Conservation (phyloP, 2,113 vertebrate species). For the Crypturellus undulatus region DNA sequence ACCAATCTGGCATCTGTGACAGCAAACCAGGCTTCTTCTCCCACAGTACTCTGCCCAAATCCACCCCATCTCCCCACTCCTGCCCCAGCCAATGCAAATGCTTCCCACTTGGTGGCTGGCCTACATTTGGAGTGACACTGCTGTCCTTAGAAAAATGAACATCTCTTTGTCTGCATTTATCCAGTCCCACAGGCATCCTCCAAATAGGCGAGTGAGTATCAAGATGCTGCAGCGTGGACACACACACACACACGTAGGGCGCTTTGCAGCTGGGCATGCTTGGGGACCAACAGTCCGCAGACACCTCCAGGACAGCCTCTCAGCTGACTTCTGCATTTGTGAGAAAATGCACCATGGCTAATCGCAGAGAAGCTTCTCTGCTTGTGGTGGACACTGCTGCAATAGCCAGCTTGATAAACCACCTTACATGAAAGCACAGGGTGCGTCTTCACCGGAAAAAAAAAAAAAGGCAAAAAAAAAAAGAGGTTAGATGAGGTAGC, state of each 20-base stretch:
- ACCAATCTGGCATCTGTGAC: neutral
- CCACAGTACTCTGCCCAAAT: neutral
- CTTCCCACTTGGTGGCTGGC: neutral
- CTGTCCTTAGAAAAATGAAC: neutral
- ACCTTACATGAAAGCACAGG: neutral
- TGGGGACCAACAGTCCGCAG: neutral
- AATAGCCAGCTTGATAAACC: neutral
- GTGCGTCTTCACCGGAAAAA: neutral
- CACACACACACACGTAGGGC: neutral
- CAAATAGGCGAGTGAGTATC: neutral
- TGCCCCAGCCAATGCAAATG: neutral
- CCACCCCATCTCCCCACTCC: neutral
- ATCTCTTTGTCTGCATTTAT: accelerated
- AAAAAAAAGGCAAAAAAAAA: neutral
- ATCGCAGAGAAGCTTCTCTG: neutral
- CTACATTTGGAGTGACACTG: neutral
- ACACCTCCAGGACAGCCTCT: neutral
- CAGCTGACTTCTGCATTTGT: neutral
- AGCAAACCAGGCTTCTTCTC: neutral
- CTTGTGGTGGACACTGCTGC: neutral
- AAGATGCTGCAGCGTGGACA: neutral
- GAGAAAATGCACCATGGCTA: neutral
- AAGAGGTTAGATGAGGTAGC: slow-evolving; percentile 40
- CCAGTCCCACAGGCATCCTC: neutral
- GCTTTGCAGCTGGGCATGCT: neutral